A percentile compares a stretch with the other conserved stretches of the same genome.
These are phyloP conservation scores for Tyria jacobaeae DNA, from an alignment of 2,888 invertebrate genomes.

Conservation along the genomic window DNA sequence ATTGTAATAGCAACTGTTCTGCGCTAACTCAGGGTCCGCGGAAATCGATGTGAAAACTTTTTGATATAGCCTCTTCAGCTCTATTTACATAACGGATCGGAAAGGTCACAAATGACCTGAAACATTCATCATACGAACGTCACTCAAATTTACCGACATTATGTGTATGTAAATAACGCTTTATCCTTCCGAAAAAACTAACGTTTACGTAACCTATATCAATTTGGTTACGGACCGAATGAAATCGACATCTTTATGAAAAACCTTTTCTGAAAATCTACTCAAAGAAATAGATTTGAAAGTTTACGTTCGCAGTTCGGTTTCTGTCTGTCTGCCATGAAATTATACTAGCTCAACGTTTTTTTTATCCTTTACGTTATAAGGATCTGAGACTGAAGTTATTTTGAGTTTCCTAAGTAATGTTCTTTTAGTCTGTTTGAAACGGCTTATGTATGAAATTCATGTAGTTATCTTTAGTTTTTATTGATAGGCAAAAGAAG, in stretches of 20 bases:
- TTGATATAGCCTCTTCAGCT: slow-evolving; percentile 46
- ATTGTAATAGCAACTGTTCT: slow-evolving; percentile 37
- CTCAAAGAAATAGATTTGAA: slow-evolving; percentile 42
- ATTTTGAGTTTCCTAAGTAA: slow-evolving; percentile 3
- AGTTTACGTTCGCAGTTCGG: slow-evolving; percentile 30
- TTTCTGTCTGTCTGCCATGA: slow-evolving; percentile 27
- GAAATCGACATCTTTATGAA: slow-evolving; percentile 49
- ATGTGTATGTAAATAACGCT: slow-evolving; percentile 56
- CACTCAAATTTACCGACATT: slow-evolving; percentile 63
- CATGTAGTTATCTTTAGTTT: neutral
- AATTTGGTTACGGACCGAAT: slow-evolving; percentile 48
- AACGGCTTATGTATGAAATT: neutral
- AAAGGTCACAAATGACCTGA: slow-evolving; percentile 59
- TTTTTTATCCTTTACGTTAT: slow-evolving; percentile 30
- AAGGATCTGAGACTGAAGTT: slow-evolving; percentile 17
- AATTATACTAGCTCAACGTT: slow-evolving; percentile 35
- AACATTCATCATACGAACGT: slow-evolving; percentile 63
- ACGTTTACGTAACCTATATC: slow-evolving; percentile 51
- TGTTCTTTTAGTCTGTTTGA: slow-evolving; percentile 11
- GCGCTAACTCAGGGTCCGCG: slow-evolving; percentile 50
- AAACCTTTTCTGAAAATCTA: slow-evolving; percentile 43
- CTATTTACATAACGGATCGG: slow-evolving; percentile 61
- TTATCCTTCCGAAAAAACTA: slow-evolving; percentile 44
- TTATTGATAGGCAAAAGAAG: neutral
- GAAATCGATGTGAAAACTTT: slow-evolving; percentile 51